Percentiles rank a stretch among this genome's conserved stretches.
phyloP scores from a whole-genome alignment of 2,113 vertebrate genomes.

The Trichechus manatus region DNA sequence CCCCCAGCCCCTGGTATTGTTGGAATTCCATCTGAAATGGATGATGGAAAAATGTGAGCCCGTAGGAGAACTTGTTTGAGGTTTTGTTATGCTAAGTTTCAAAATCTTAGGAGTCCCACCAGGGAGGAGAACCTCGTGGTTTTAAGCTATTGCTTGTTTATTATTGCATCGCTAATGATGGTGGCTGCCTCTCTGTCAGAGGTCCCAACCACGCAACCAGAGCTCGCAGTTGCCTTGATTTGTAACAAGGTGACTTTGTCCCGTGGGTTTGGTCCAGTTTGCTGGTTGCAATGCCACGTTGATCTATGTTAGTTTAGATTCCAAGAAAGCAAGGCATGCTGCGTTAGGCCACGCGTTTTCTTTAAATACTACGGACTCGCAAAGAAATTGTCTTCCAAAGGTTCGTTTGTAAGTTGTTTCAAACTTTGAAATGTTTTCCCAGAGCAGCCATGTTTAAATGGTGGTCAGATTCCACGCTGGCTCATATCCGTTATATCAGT shows the following conservation, averaged over 20 bases:
- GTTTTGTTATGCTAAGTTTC: background rate
- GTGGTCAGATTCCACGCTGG: background rate
- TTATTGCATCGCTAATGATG: accelerated
- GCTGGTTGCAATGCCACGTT: background rate
- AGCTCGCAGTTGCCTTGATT: accelerated
- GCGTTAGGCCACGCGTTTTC: background rate
- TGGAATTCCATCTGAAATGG: background rate
- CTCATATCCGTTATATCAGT: accelerated
- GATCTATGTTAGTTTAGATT: background rate
- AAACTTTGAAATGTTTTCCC: background rate
- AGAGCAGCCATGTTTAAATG: background rate
- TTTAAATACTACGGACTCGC: background rate
- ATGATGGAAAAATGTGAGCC: background rate
- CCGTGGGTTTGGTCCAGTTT: accelerated
- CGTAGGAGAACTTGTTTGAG: background rate
- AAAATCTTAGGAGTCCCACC: background rate
- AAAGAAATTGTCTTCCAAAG: background rate
- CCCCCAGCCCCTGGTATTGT: background rate
- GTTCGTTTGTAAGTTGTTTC: background rate
- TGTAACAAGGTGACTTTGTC: accelerated
- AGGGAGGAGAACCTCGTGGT: background rate
- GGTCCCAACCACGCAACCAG: accelerated
- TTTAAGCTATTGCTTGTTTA: background rate
- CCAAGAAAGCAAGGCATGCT: background rate
- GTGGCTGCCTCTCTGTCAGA: accelerated